Evolutionary conservation across 2,888 invertebrate species (phyloP).

Genomic region (Eretmocerus hayati): DNA sequence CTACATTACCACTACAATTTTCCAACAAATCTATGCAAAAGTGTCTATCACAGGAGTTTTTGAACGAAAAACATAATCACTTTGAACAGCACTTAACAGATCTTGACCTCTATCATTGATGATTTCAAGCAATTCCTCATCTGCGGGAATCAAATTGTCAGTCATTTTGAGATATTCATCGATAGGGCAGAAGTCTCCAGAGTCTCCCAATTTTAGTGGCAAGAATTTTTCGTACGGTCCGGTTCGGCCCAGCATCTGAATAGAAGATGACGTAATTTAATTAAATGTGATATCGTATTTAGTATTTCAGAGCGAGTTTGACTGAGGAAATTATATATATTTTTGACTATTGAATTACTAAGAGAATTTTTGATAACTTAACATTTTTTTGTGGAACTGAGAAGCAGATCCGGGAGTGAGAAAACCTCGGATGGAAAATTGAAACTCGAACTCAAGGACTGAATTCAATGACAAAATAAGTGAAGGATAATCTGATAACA

Average conservation of each 20-base stretch:
- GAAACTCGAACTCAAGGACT: too few relatives aligned
- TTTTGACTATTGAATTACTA: background rate
- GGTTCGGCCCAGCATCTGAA: slow-evolving; percentile 10
- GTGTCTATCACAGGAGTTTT: too few relatives aligned
- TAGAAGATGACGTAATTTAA: background rate
- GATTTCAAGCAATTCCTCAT: slow-evolving; percentile 8
- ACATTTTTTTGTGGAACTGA: too few relatives aligned
- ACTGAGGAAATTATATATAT: too few relatives aligned
- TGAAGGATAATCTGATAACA: too few relatives aligned
- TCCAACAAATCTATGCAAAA: too few relatives aligned
- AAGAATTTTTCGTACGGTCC: slow-evolving; percentile 2
- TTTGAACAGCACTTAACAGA: background rate
- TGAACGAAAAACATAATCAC: slow-evolving; percentile 2
- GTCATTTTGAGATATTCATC: slow-evolving; percentile 10
- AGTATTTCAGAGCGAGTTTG: too few relatives aligned
- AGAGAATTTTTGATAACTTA: too few relatives aligned
- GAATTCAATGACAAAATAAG: too few relatives aligned
- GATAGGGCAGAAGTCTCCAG: slow-evolving; percentile 9
- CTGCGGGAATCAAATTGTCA: slow-evolving; percentile 6
- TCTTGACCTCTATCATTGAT: background rate
- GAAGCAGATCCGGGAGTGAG: too few relatives aligned
- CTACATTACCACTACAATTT: too few relatives aligned
- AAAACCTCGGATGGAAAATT: too few relatives aligned
- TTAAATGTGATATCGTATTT: background rate
- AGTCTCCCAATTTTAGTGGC: slow-evolving; percentile 3